Conservation (phyloP, 2,888 invertebrate species). For the Scaptomyza parva region DNA sequence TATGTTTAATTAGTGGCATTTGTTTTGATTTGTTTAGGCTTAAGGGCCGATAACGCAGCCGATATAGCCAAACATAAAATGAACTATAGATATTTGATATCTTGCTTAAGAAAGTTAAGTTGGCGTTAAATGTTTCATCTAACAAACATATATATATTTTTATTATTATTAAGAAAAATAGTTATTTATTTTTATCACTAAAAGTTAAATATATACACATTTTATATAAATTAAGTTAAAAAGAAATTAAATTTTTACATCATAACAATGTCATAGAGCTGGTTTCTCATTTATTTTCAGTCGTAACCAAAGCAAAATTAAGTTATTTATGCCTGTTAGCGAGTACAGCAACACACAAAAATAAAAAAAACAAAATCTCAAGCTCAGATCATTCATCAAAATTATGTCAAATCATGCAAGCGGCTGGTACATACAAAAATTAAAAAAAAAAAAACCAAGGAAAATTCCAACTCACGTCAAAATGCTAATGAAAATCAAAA, state of each 20-base stretch:
- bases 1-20: conserved; percentile 73
- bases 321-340: conserved; percentile 65
- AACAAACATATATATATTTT: no score
- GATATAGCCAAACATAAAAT: background rate
- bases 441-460: conserved; percentile 30
- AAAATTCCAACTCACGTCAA: conserved; percentile 34
- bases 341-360: conserved; percentile 34
- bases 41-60: conserved; percentile 20
- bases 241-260: no score
- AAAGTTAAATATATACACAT: no score
- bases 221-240: background rate
- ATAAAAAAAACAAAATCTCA: conserved; percentile 15
- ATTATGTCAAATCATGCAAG: conserved; percentile 76
- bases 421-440: conserved; percentile 64
- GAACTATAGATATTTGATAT: background rate
- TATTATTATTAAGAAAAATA: no score
- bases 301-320: conserved; percentile 48
- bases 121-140: no score
- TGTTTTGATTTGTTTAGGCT: conserved; percentile 59
- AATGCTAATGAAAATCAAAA: conserved; percentile 75
- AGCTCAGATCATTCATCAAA: conserved; percentile 70
- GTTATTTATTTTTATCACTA: no score
- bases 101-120: no score
- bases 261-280: background rate
- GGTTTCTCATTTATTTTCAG: background rate